A percentile compares a stretch with the other conserved stretches of the same genome.
phyloP scores from a whole-genome alignment of 2,797 vertebrate species.

The Pagetopsis macropterus region DNA sequence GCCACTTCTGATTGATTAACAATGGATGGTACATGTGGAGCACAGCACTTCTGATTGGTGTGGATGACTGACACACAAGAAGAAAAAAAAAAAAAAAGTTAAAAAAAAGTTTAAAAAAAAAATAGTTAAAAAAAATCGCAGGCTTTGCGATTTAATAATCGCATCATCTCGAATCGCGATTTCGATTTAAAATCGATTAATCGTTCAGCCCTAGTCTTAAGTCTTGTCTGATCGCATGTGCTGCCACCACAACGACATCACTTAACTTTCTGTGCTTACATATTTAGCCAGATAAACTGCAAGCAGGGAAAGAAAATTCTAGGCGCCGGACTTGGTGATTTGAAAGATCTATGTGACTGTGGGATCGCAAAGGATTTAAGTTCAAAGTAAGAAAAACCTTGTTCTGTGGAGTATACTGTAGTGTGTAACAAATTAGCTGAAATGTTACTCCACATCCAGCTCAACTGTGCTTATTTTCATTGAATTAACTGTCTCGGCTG shows the following conservation, averaged over 20 bases:
- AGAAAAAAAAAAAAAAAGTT: too few relatives aligned
- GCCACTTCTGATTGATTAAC: too few relatives aligned
- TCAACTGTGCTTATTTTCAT: conserved; percentile 20
- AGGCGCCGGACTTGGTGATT: conserved; percentile 6
- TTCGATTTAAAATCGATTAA: too few relatives aligned
- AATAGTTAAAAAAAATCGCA: too few relatives aligned
- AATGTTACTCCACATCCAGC: conserved; percentile 13
- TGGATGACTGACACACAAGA: too few relatives aligned
- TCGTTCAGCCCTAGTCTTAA: too few relatives aligned
- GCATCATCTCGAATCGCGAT: too few relatives aligned
- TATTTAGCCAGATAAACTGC: conserved; percentile 47
- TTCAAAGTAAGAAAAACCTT: neutral
- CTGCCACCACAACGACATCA: conserved; percentile 51
- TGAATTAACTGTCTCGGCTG: conserved; percentile 43
- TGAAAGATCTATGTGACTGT: conserved; percentile 13
- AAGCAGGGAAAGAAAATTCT: conserved; percentile 31
- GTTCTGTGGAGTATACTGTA: conserved; percentile 5
- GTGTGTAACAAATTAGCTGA: conserved; percentile 18
- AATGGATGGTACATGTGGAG: too few relatives aligned
- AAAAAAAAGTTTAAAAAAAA: too few relatives aligned
- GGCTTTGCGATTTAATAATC: too few relatives aligned
- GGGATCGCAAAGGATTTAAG: neutral
- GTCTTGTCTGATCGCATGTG: conserved; percentile 63
- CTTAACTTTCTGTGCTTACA: conserved; percentile 44
- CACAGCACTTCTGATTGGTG: too few relatives aligned